Base-by-base conservation (phyloP, 2,797 vertebrate genomes). In the Rhinatrema bivittatum region DNA sequence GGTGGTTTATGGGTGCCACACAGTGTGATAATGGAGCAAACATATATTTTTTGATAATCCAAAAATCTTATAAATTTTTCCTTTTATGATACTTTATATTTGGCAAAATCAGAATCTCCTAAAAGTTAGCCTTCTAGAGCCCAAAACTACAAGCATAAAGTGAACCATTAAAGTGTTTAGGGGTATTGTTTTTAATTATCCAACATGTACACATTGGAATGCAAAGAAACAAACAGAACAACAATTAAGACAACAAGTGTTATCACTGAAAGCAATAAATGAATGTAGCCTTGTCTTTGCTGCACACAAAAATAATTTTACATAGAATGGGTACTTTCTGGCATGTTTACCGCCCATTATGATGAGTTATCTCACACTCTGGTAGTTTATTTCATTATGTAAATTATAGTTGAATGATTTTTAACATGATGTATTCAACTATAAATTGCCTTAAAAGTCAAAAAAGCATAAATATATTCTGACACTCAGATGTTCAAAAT, bases 261-360 rank as follows among this genome's bases (percentile, higher is more conserved):
- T 38, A 42, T 46, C 42, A 46, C 32, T 46, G 42, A 17, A 45
- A 46, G 30, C 46, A 32, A 46, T 46, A 38, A 46, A 32, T 38
- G 46, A 35, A 38, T 46, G 46, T 46, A 46, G 27, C 46, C 25
- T 38, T 29, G 32, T 46, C 46, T 42, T 46, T 46, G 42, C 42
- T 46, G 24, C 20, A 46, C 35, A 38, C 38, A 46, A 46, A 38
- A 32, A 46, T 38, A 35, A 5, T 19, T 38, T 45, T 7, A 3
- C 46, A 32, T 32, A 38, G 25, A 24, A 18, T 23, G 29, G 46
- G 35, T n/a, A n/a, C n/a, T 37, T 34, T 24, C 46, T 46, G 35
- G 35, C 29, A 38, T 46, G 38, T 32, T 32, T 46, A 22, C 35
- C 38, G 32, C 20, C 29, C 29, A 32, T 37, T 38, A 38, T 35